Evolutionary conservation across 2,888 invertebrate genomes (phyloP).

Genomic region (Cylloceria caligata): DNA sequence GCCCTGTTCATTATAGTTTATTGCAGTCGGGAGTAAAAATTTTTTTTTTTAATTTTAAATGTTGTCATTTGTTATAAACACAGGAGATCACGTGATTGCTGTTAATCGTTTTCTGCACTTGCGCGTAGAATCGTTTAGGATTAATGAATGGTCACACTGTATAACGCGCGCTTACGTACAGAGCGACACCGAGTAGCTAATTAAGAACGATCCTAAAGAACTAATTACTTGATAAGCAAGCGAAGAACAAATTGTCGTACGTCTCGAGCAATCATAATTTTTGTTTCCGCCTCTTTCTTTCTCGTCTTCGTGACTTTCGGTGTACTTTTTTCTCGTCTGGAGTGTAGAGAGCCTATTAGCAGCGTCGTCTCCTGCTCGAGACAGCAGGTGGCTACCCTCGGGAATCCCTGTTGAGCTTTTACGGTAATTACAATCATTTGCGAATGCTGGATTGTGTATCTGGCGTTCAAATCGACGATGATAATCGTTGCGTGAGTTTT

Average conservation of each 20-base stretch:
- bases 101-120: slow-evolving; percentile 37
- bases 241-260: slow-evolving; percentile 49
- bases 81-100: neutral
- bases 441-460: slow-evolving; percentile 56
- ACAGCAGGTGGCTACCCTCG: slow-evolving; percentile 48
- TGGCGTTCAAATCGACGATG: slow-evolving; percentile 26
- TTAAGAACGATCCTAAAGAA: slow-evolving; percentile 40
- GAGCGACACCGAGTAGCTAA: slow-evolving; percentile 26
- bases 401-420: slow-evolving; percentile 53
- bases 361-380: slow-evolving; percentile 8
- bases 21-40: no score
- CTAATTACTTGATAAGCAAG: slow-evolving; percentile 40
- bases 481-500: slow-evolving; percentile 36
- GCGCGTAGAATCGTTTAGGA: slow-evolving; percentile 45
- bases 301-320: slow-evolving; percentile 31
- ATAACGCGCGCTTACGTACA: slow-evolving; percentile 9
- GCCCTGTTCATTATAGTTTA: no score
- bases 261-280: slow-evolving; percentile 20
- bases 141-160: slow-evolving; percentile 42
- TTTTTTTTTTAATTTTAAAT: slow-evolving; percentile 1
- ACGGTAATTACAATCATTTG: slow-evolving; percentile 67
- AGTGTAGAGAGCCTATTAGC: neutral
- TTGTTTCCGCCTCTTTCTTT: slow-evolving; percentile 31
- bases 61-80: neutral
- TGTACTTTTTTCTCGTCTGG: slow-evolving; percentile 19